These are phyloP conservation scores for Platichthys flesus DNA, from an alignment of 2,113 vertebrate species.

Conservation along the genomic window DNA sequence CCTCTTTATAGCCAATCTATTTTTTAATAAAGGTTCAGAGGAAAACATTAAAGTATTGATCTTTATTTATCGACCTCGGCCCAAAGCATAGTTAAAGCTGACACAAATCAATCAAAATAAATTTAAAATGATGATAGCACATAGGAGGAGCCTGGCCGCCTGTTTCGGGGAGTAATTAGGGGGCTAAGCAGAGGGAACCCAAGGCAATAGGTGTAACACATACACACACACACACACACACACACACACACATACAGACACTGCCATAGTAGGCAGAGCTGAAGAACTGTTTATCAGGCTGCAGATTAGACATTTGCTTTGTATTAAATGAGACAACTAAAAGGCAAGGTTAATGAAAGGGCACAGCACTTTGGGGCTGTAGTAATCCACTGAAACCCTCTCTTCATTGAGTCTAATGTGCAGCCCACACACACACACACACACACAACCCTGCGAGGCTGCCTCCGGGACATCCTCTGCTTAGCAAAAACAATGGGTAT, in stretches of 20 bases:
- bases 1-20: constrained; percentile 89
- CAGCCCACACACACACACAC: constrained; percentile 8
- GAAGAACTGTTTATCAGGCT: constrained; percentile 69
- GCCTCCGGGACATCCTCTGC: constrained; percentile 70
- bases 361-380: constrained; percentile 76
- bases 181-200: constrained; percentile 73
- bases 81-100: constrained; percentile 94
- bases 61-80: constrained; percentile 92
- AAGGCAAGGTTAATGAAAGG: constrained; percentile 86
- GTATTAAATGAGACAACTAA: constrained; percentile 81
- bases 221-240: constrained; percentile 30
- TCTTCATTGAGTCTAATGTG: constrained; percentile 61
- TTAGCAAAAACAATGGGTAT: constrained; percentile 72
- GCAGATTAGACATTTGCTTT: constrained; percentile 83
- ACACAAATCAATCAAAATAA: constrained; percentile 96
- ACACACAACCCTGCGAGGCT: constrained; percentile 47
- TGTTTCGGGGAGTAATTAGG: constrained; percentile 82
- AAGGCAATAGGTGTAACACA: constrained; percentile 74
- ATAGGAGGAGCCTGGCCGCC: constrained; percentile 77
- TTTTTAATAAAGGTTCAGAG: constrained; percentile 91
- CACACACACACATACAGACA: constrained; percentile 25
- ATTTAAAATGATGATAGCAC: constrained; percentile 91
- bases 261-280: constrained; percentile 27
- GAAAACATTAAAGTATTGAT: constrained; percentile 94
- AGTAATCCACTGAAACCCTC: constrained; percentile 79